These are phyloP conservation scores for Zaprionus nigranus DNA, from an alignment of 1,140 invertebrate species.

Conservation along the genomic window DNA sequence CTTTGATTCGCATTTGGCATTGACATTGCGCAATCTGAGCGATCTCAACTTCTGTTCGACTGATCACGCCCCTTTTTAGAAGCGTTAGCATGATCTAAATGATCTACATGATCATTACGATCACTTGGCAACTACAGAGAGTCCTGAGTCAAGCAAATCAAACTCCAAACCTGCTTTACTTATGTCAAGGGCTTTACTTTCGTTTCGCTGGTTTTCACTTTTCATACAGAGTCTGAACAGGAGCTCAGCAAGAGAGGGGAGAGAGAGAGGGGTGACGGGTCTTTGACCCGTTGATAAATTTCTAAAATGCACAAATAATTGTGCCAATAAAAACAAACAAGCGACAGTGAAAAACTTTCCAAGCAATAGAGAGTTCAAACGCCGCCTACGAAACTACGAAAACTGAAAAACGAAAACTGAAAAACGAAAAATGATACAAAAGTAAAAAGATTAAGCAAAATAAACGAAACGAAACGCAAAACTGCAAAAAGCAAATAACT, in stretches of 20 bases:
- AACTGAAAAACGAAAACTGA: slow-evolving; percentile 29
- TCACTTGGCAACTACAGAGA: neutral
- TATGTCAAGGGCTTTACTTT: slow-evolving; percentile 53
- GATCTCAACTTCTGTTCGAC: neutral
- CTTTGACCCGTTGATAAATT: slow-evolving; percentile 77
- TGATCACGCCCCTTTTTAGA: neutral
- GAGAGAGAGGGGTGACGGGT: slow-evolving; percentile 31
- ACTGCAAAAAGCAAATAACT: slow-evolving; percentile 69
- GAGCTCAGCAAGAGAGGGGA: neutral
- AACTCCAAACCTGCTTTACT: neutral
- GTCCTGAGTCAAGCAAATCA: neutral
- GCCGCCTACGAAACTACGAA: slow-evolving; percentile 70
- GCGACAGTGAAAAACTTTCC: slow-evolving; percentile 66
- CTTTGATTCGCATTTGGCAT: no score
- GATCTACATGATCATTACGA: no score
- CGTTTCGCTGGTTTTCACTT: slow-evolving; percentile 67
- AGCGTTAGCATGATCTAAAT: no score
- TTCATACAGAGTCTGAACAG: neutral
- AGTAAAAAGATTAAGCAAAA: slow-evolving; percentile 43
- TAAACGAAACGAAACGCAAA: slow-evolving; percentile 57
- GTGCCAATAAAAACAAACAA: slow-evolving; percentile 82
- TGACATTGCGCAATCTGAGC: neutral
- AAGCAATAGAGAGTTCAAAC: slow-evolving; percentile 76
- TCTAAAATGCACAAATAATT: slow-evolving; percentile 83
- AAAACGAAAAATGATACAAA: slow-evolving; percentile 37